These are phyloP conservation scores for Misgurnus anguillicaudatus DNA, from an alignment of 2,113 vertebrate species.

Conservation along the genomic window DNA sequence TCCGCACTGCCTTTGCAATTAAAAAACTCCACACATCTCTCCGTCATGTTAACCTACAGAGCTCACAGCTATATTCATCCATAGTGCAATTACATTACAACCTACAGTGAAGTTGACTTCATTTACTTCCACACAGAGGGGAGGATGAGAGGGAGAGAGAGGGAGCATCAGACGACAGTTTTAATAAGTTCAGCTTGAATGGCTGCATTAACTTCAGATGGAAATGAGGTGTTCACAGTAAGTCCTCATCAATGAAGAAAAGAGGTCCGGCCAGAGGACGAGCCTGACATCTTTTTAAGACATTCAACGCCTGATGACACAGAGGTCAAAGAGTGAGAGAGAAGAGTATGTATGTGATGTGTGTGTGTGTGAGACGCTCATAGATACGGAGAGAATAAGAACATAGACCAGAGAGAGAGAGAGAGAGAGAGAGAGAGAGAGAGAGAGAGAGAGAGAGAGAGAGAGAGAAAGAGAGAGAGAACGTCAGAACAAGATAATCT, in stretches of 20 bases:
- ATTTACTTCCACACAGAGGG: conserved; percentile 25
- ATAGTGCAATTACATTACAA: conserved; percentile 53
- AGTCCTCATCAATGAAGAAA: conserved; percentile 43
- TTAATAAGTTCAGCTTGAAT: conserved; percentile 62
- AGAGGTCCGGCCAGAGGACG: conserved; percentile 47
- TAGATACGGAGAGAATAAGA: not conserved
- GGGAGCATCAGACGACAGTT: conserved; percentile 35
- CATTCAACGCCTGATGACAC: not conserved
- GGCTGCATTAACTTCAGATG: conserved; percentile 52
- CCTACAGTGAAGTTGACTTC: conserved; percentile 44
- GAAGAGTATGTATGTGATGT: not conserved
- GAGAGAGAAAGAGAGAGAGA: too few relatives aligned
- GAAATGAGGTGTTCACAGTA: conserved; percentile 53
- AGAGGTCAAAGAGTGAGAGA: conserved; percentile 6
- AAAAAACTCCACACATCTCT: conserved; percentile 54
- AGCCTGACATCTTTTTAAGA: conserved; percentile 4
- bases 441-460: too few relatives aligned
- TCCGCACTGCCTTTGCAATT: conserved; percentile 54
- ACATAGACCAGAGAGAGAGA: conserved; percentile 14
- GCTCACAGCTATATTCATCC: conserved; percentile 54
- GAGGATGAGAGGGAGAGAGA: conserved; percentile 15
- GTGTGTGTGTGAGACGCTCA: not conserved
- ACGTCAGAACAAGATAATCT: not conserved
- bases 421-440: not conserved
- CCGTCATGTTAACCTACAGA: conserved; percentile 50